Conservation (phyloP, 2,888 invertebrate species). For the Diogma glabrata region DNA sequence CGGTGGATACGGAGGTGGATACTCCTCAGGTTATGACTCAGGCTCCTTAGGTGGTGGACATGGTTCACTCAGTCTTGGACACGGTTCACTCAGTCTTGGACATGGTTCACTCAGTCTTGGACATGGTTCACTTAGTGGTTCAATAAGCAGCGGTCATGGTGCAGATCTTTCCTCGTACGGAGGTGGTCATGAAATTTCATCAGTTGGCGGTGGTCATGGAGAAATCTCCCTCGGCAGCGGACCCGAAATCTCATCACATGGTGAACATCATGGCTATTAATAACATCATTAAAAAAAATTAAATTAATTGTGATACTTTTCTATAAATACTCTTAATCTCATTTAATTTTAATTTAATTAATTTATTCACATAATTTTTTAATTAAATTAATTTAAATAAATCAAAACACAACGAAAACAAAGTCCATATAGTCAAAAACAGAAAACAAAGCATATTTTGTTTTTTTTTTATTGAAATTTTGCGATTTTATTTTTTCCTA, state of each 20-base stretch:
- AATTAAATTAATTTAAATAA: too few species aligned
- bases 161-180: background rate
- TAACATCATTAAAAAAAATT: background rate
- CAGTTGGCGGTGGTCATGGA: slow-evolving; percentile 3
- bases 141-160: background rate
- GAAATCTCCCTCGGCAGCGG: background rate
- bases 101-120: too few species aligned
- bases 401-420: too few species aligned
- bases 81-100: too few species aligned
- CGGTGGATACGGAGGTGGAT: background rate
- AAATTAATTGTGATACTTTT: slow-evolving; percentile 2
- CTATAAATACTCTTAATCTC: background rate
- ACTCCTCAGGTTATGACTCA: too few species aligned
- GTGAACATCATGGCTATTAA: slow-evolving; percentile 3
- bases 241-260: background rate
- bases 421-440: too few species aligned
- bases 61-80: too few species aligned
- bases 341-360: background rate
- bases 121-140: too few species aligned
- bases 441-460: too few species aligned
- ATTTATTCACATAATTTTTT: too few species aligned
- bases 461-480: too few species aligned
- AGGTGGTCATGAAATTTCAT: background rate
- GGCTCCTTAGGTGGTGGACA: background rate
- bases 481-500: too few species aligned